These are phyloP conservation scores for Drosophila greeni DNA, from an alignment of 2,888 invertebrate species.

Conservation along the genomic window DNA sequence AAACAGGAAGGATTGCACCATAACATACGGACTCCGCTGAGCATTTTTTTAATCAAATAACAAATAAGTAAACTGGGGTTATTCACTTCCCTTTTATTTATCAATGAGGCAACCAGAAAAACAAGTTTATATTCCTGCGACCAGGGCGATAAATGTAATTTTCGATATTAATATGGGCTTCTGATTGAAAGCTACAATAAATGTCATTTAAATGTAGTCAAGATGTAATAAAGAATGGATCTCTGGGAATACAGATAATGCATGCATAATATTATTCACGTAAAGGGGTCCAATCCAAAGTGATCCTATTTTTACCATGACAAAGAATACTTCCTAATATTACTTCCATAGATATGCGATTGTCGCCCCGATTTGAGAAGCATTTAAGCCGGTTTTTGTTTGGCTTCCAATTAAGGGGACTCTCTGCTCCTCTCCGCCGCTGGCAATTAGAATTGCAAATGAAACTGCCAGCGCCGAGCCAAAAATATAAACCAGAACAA, in stretches of 20 bases:
- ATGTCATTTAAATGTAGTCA: conserved; percentile 1
- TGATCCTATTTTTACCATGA: conserved; percentile 1
- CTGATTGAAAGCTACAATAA: conserved; percentile 3
- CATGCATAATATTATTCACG: not conserved
- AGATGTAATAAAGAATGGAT: not conserved
- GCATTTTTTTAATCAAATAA: conserved; percentile 12
- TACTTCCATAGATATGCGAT: not conserved
- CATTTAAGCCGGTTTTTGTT: conserved; percentile 25
- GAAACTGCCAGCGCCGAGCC: conserved; percentile 22
- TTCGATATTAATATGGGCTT: conserved; percentile 29
- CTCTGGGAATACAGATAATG: not conserved
- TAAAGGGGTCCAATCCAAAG: not conserved
- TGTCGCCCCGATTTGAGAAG: not conserved
- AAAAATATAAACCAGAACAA: conserved; percentile 32
- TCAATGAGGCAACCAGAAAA: conserved; percentile 61
- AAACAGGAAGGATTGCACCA: conserved; percentile 3
- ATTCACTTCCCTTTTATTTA: conserved; percentile 55
- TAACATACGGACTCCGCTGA: conserved; percentile 2
- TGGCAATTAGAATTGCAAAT: conserved; percentile 70
- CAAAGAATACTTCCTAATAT: conserved; percentile 12
- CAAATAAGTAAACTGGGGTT: not conserved
- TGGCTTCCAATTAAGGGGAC: conserved; percentile 53
- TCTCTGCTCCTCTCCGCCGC: conserved; percentile 27
- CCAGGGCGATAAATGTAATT: conserved; percentile 44
- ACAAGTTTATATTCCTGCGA: conserved; percentile 53